A percentile compares a stretch with the other conserved stretches of the same genome.
These are phyloP conservation scores for Drosophila neonasuta DNA, from an alignment of 2,888 invertebrate species.

Conservation along the genomic window DNA sequence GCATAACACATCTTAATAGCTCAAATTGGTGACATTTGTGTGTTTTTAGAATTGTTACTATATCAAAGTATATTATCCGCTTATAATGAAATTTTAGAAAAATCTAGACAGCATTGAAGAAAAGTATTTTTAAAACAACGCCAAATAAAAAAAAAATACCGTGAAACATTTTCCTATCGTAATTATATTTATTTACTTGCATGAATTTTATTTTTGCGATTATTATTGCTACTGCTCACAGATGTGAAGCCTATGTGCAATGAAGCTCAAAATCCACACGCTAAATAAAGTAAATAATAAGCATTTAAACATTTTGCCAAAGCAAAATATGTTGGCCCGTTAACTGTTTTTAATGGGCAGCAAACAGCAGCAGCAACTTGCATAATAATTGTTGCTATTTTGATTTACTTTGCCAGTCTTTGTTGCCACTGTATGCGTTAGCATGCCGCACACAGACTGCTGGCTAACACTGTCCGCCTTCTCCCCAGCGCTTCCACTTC, in stretches of 20 bases:
- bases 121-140: too few species aligned
- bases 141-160: constrained; percentile 6
- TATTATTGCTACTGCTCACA: constrained; percentile 12
- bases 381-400: constrained; percentile 72
- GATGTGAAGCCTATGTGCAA: constrained; percentile 29
- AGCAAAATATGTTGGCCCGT: constrained; percentile 53
- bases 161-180: constrained; percentile 36
- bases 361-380: constrained; percentile 54
- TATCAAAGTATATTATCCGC: too few species aligned
- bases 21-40: too few species aligned
- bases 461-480: constrained; percentile 32
- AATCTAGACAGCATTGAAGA: too few species aligned
- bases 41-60: too few species aligned
- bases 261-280: constrained; percentile 46
- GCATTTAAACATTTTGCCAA: constrained; percentile 26
- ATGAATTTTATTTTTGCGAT: constrained; percentile 15
- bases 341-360: constrained; percentile 53
- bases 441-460: constrained; percentile 20
- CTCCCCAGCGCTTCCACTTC: neutral
- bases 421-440: constrained; percentile 16
- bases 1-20: too few species aligned
- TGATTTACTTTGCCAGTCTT: constrained; percentile 63
- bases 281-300: constrained; percentile 42
- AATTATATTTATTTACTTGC: neutral
- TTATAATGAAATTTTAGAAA: too few species aligned